Percentiles rank a stretch among this genome's conserved stretches.
Evolutionary conservation across 92 coral and sea anemone species (phyloP).

Genomic region (Porites cylindrica): DNA sequence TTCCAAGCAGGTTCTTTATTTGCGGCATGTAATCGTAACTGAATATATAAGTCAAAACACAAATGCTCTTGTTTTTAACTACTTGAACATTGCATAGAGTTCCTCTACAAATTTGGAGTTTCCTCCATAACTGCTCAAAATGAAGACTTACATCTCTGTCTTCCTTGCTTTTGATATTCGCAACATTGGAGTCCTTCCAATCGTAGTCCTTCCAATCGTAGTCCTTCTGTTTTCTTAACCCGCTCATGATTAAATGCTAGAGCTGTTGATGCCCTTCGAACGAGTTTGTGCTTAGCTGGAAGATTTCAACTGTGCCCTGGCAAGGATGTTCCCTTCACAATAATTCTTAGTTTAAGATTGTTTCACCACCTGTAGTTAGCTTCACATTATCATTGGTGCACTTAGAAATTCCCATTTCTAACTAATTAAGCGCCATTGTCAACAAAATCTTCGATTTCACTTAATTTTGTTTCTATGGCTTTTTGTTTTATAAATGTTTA

Average conservation of each 20-base stretch:
- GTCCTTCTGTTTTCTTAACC: constrained; percentile 10
- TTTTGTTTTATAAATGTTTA: constrained; percentile 26
- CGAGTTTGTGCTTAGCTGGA: background rate
- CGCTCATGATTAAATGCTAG: constrained; percentile 10
- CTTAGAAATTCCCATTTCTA: background rate
- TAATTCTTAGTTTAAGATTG: background rate
- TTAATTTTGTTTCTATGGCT: constrained; percentile 8
- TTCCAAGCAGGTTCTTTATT: constrained; percentile 87
- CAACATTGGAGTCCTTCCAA: constrained; percentile 28
- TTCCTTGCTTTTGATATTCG: background rate
- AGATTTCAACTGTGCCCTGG: background rate
- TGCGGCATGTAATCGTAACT: constrained; percentile 80
- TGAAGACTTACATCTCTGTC: constrained; percentile 19
- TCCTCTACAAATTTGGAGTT: background rate
- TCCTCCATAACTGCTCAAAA: no score
- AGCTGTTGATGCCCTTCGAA: background rate
- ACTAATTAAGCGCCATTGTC: background rate
- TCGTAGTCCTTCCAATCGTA: constrained; percentile 29
- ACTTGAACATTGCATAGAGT: background rate
- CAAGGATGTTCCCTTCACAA: background rate
- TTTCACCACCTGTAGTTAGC: constrained; percentile 9
- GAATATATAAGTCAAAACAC: background rate
- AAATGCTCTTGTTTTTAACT: background rate
- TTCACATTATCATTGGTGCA: constrained; percentile 9
- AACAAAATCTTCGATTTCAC: background rate